These are phyloP conservation scores for Illadopsis cleaveri DNA, from an alignment of 2,113 vertebrate genomes.

Conservation along the genomic window DNA sequence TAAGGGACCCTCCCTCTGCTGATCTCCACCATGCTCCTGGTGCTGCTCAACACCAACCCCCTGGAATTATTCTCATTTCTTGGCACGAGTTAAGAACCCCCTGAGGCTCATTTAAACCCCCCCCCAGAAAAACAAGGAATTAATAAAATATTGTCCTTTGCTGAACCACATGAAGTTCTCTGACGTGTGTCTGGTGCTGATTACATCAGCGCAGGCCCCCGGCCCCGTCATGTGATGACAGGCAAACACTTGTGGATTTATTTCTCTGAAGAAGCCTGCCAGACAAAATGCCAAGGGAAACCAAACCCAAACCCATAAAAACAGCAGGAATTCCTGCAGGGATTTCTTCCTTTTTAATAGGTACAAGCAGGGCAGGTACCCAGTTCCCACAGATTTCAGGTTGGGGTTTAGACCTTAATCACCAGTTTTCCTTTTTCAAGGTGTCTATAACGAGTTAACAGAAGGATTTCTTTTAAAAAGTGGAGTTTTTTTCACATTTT, in stretches of 20 bases:
- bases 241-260: conserved; percentile 51
- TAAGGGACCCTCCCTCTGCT: not conserved
- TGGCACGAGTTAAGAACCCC: conserved; percentile 36
- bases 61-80: conserved; percentile 10
- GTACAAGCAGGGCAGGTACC: not conserved
- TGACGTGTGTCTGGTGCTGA: conserved; percentile 44
- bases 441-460: not conserved
- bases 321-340: conserved; percentile 17
- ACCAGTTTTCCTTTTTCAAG: not conserved
- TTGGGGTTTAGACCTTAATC: not conserved
- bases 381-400: not conserved
- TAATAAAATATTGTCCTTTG: conserved; percentile 40
- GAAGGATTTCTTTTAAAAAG: not conserved
- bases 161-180: conserved; percentile 31
- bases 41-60: not conserved
- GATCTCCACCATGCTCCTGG: not conserved
- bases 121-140: not conserved
- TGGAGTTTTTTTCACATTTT: not conserved
- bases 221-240: conserved; percentile 14
- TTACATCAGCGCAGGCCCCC: conserved; percentile 20
- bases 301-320: not conserved
- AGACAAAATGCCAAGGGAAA: conserved; percentile 42
- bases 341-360: not conserved
- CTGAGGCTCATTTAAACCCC: conserved; percentile 11
- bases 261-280: not conserved